phyloP scores from a whole-genome alignment of 2,797 vertebrate genomes.

The Miichthys miiuy region DNA sequence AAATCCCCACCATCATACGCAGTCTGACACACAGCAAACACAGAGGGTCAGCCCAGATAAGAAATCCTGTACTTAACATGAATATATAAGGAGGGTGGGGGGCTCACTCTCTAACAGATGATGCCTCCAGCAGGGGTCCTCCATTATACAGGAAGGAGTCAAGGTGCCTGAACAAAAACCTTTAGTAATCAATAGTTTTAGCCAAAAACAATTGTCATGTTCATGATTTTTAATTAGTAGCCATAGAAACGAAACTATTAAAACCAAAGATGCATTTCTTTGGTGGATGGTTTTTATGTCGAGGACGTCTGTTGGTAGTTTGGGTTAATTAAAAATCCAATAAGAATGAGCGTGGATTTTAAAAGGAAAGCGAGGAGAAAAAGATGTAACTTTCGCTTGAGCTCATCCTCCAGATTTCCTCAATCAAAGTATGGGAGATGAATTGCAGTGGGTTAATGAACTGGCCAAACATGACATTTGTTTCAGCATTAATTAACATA shows the following conservation, averaged over 20 bases:
- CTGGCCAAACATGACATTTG: conserved; percentile 63
- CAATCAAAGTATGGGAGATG: conserved; percentile 59
- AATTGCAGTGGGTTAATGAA: conserved; percentile 64
- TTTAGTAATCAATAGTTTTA: conserved; percentile 45
- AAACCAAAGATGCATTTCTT: conserved; percentile 71
- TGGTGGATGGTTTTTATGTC: conserved; percentile 77
- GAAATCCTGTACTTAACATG: conserved; percentile 54
- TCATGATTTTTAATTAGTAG: conserved; percentile 74
- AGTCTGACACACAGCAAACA: conserved; percentile 55
- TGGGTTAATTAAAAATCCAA: conserved; percentile 78
- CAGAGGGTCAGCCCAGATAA: conserved; percentile 70
- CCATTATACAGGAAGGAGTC: conserved; percentile 63
- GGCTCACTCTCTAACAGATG: conserved; percentile 27
- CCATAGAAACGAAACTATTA: conserved; percentile 71
- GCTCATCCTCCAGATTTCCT: conserved; percentile 73
- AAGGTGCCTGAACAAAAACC: conserved; percentile 51
- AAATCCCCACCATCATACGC: conserved; percentile 50
- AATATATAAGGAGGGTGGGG: conserved; percentile 48
- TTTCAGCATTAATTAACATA: conserved; percentile 66
- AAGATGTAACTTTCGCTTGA: conserved; percentile 62
- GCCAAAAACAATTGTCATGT: conserved; percentile 58
- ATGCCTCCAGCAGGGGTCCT: conserved; percentile 80
- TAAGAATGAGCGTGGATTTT: conserved; percentile 58
- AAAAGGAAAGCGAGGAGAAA: conserved; percentile 45
- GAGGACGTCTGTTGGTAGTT: conserved; percentile 72